These are phyloP conservation scores for Zygothrica quintamaculata DNA, from an alignment of 2,888 invertebrate genomes.

Conservation along the genomic window DNA sequence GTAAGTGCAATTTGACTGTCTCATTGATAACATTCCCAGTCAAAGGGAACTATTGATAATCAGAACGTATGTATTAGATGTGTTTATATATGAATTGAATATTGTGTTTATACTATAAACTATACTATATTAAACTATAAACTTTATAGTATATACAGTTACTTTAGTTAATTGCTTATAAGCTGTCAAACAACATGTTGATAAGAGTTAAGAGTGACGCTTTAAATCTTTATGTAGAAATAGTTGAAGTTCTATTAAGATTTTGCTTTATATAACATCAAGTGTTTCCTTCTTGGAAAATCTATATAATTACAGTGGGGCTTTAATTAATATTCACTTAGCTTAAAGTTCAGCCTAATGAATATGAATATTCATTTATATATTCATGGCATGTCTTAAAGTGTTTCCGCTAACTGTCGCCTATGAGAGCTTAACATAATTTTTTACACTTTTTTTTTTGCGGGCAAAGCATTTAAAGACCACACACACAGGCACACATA, in stretches of 20 bases:
- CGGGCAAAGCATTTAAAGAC: too few species aligned
- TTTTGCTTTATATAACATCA: too few species aligned
- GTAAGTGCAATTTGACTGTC: constrained; percentile 52
- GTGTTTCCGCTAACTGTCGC: constrained; percentile 22
- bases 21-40: constrained; percentile 6
- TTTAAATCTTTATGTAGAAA: too few species aligned
- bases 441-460: constrained; percentile 14
- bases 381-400: constrained; percentile 8
- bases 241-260: too few species aligned
- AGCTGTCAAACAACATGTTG: not conserved
- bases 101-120: too few species aligned
- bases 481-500: not conserved
- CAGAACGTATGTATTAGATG: constrained; percentile 25
- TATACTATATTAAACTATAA: too few species aligned
- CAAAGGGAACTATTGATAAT: constrained; percentile 11
- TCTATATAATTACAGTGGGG: too few species aligned
- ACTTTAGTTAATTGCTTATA: not conserved
- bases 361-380: not conserved
- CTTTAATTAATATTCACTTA: too few species aligned
- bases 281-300: too few species aligned
- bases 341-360: too few species aligned
- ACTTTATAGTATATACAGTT: too few species aligned
- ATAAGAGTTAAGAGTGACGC: too few species aligned
- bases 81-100: constrained; percentile 17
- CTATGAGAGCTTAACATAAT: constrained; percentile 2